A percentile compares a stretch with the other conserved stretches of the same genome.
These are phyloP conservation scores for Poecilia gillii DNA, from an alignment of 2,797 vertebrate genomes.

Conservation along the genomic window DNA sequence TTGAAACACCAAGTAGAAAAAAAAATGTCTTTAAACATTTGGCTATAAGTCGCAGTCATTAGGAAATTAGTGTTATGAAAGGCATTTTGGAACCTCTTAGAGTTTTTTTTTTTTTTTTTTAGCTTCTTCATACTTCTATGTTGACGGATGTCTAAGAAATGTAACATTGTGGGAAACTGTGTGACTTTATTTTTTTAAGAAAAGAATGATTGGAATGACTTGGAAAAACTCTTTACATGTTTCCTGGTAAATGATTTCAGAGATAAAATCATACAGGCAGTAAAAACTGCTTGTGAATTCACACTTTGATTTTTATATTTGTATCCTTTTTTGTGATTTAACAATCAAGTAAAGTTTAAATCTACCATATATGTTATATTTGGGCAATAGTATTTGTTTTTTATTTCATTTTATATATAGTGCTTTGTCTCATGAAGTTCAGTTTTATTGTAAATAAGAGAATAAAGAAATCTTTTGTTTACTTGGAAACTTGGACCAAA, in stretches of 20 bases:
- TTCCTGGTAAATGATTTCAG: conserved; percentile 25
- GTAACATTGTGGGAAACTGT: not conserved
- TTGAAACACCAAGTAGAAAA: not conserved
- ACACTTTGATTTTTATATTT: not conserved
- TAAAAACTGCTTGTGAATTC: conserved; percentile 4
- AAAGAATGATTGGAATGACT: conserved; percentile 10
- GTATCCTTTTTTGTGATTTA: not conserved
- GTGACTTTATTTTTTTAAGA: not conserved
- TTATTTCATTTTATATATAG: not conserved
- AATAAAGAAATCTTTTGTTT: not conserved
- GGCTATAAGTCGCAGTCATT: not conserved
- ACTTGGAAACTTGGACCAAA: not conserved
- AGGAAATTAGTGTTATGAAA: not conserved
- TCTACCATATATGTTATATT: not conserved
- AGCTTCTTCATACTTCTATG: not conserved
- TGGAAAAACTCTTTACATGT: conserved; percentile 5
- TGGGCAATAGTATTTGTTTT: not conserved
- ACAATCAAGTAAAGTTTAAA: not conserved
- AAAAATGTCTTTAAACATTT: not conserved
- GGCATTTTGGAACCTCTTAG: not conserved
- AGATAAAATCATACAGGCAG: conserved; percentile 11
- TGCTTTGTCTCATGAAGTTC: not conserved
- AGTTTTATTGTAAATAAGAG: not conserved
- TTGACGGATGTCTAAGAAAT: conserved; percentile 5
- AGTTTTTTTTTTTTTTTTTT: not conserved